Base-by-base conservation (phyloP, 2,113 vertebrate species). In the Pantherophis guttatus region DNA sequence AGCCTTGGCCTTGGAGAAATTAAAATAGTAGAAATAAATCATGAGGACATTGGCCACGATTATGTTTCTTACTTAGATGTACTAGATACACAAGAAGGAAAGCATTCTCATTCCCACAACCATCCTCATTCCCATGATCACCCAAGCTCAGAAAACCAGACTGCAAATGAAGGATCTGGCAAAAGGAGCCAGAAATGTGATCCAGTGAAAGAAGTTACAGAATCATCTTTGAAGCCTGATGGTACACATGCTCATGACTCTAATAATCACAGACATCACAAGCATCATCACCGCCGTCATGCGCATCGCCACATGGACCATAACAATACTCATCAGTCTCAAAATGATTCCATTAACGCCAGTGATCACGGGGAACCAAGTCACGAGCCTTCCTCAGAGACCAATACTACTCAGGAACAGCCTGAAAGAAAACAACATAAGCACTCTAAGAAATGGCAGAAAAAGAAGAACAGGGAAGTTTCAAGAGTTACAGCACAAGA, bases 1-100 rank as follows among this genome's bases (percentile, higher is more conserved):
- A 99, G 98, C 94, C 97, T 99, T 96, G 99, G 99, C 86, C 98
- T 99, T 94, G 99, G 99, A 85, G 98, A 99, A 94, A 98, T 99
- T 50, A 98, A 98, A 96, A 96, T 99, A 92, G 98, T 99, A 50
- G 98, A 97, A 91, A 96, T 98, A 93, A 98, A 98, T 96, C 99
- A 99, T 39, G 98, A 99, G 92, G 98, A 99, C 29, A 97, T 99
- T 94, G 99, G 99, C 57, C 99, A 99, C 0, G 99, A 99, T 96
- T 98, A 99, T 9, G 98, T 99, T 93, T 98, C 99, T 94, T 99
- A 99, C 94, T 97, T 99, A 26, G 98, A 99, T 94, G 90, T 98
- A 93, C 96, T 99, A 95, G 99, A 99, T 57, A 95, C 98, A 91
- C 98, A 99, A 93, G 98, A 99, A 93, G 98, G 98, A 91, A 98